Evolutionary conservation across 2,113 vertebrate species (phyloP).

Genomic region (Pelvicachromis taeniatus): DNA sequence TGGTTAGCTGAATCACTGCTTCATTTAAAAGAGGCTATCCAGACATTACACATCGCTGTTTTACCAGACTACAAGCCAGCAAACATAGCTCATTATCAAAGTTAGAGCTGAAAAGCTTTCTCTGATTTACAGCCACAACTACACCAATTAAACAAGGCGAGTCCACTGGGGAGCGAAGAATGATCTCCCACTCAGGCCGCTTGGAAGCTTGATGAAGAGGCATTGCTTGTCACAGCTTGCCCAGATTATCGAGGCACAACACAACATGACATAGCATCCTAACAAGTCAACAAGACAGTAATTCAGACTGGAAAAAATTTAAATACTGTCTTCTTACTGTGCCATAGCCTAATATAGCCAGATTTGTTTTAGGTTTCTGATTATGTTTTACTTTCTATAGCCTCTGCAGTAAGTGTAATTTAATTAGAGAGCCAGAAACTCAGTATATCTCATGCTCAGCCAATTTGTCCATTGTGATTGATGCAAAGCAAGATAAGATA

Average conservation of each 20-base stretch:
- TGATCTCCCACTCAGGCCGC: neutral
- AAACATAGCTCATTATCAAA: conserved; percentile 21
- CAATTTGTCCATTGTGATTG: neutral
- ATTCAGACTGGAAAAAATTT: neutral
- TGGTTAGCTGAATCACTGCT: conserved; percentile 14
- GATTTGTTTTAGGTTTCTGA: neutral
- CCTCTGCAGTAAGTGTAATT: neutral
- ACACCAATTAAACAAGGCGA: conserved; percentile 28
- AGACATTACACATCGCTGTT: conserved; percentile 7
- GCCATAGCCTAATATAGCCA: neutral
- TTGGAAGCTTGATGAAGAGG: neutral
- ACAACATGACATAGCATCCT: neutral
- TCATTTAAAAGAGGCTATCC: conserved; percentile 19
- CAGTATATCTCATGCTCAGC: neutral
- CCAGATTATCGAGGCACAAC: neutral
- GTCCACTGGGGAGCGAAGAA: conserved; percentile 3
- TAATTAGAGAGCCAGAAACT: neutral
- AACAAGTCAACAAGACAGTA: neutral
- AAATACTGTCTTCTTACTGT: neutral
- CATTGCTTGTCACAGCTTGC: conserved; percentile 27
- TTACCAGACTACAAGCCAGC: conserved; percentile 1
- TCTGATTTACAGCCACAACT: conserved; percentile 36
- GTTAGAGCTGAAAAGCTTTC: conserved; percentile 1
- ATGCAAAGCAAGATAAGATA: neutral
- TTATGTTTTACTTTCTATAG: neutral